Conservation (phyloP, 2,113 vertebrate species). For the Cottus gobio region DNA sequence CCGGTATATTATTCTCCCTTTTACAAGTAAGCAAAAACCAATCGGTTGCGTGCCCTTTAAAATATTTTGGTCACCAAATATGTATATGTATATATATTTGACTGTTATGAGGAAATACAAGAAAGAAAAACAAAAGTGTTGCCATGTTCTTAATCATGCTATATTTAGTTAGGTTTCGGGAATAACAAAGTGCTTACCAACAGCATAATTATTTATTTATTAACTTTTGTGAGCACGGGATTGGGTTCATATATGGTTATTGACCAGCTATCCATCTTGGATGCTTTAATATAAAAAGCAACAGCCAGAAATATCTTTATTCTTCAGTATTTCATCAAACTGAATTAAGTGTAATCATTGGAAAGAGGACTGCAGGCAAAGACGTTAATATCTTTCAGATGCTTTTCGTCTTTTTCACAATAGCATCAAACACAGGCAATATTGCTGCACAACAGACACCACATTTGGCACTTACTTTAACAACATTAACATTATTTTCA, state of each 20-base stretch:
- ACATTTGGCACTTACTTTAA: slow-evolving; percentile 1
- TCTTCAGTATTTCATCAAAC: slow-evolving; percentile 8
- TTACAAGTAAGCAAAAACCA: not conserved
- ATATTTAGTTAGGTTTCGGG: not conserved
- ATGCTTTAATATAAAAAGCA: not conserved
- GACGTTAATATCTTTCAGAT: slow-evolving; percentile 7
- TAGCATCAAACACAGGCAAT: slow-evolving; percentile 8
- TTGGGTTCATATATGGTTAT: not conserved
- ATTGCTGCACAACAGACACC: not conserved
- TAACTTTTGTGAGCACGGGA: not conserved
- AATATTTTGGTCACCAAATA: slow-evolving; percentile 1
- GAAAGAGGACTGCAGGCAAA: not conserved
- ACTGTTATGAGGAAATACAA: not conserved
- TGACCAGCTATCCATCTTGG: not conserved
- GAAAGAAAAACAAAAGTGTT: not conserved
- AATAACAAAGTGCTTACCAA: not conserved
- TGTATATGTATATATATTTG: not conserved
- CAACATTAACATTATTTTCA: not conserved
- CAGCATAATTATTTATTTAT: not conserved
- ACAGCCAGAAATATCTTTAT: not conserved
- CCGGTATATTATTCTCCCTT: not conserved
- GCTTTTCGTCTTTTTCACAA: not conserved
- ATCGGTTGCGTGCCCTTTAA: not conserved
- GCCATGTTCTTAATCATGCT: not conserved
- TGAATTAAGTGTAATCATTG: not conserved